Base-by-base conservation (phyloP, 2,113 vertebrate species). In the Pimephales promelas region DNA sequence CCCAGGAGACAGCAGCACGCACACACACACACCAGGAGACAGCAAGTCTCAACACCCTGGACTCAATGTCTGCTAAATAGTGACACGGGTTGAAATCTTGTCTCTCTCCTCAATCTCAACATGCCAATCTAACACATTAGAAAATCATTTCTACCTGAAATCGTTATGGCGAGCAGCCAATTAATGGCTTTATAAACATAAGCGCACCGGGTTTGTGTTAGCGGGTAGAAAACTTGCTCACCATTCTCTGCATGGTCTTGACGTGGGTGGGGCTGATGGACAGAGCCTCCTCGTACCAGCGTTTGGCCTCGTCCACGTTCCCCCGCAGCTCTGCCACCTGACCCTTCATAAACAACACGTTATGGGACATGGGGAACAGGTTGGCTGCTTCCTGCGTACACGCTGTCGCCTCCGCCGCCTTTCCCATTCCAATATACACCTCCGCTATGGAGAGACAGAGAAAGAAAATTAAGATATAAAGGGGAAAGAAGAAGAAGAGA, bases 221-320 rank as follows among this genome's bases (percentile, higher is more conserved):
- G 34, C 2, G 10, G 34, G 5, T 70, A 70, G 22, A 70, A 22
- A 40, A 18, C 36, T 20, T 36, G 82, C 96, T 97, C 91, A 99
- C 98, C 97, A 99, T 94, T 88, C 97, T 96, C 92, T 99, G 98
- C 98, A 99, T 98, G 92, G 97, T 99, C 93, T 97, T 98, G 89
- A 99, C 97, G 0, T 99, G 98, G 10, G 97, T 98, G 8, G 98
- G 98, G 88, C 96, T 99, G 92, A 99, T 99, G 84, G 98, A 97
- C 87, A 99, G 95, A 79, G 98, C 98, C 87, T 99, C 98, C 87
- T 99, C 98, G 80, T 99, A 99, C 96, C 97, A 99, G 82, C 98
- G 96, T 82, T 95, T 97, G 79, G 97, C 98, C 86, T 99, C 98
- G 8, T 99, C 97, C 0, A 93, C 89, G 90, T 96, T 96, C 28